Percentiles rank a stretch among this genome's conserved stretches.
These are phyloP conservation scores for Drosophila burlai DNA, from an alignment of 1,140 invertebrate genomes.

Conservation along the genomic window DNA sequence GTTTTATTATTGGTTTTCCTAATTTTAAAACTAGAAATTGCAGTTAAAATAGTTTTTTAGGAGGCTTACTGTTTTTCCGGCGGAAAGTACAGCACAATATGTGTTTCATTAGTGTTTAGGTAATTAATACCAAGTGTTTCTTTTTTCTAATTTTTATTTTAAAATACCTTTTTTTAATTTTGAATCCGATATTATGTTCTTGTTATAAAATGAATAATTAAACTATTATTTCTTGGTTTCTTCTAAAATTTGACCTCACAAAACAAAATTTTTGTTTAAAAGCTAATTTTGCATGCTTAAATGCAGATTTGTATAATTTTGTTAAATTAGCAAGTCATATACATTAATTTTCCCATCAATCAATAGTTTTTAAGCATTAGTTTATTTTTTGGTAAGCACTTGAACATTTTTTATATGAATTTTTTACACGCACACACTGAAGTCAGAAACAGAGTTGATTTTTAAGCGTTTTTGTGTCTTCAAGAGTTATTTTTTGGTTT, in stretches of 20 bases:
- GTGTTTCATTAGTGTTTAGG: background rate
- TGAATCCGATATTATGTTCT: no score
- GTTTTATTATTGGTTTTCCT: background rate
- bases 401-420: background rate
- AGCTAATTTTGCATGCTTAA: background rate
- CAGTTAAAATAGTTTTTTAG: background rate
- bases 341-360: no score
- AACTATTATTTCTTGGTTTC: no score
- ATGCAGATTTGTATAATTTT: background rate
- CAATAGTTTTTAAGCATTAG: background rate
- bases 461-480: background rate
- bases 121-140: background rate
- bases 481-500: background rate
- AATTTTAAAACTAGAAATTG: background rate
- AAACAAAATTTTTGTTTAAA: no score
- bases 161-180: no score
- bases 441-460: background rate
- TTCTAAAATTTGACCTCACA: background rate
- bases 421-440: conserved; percentile 5
- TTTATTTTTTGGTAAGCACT: background rate
- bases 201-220: no score
- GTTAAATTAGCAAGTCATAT: background rate
- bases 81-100: background rate
- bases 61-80: background rate
- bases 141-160: no score